Evolutionary conservation across 2,888 invertebrate genomes (phyloP).

Genomic region (Amaurobius ferox): DNA sequence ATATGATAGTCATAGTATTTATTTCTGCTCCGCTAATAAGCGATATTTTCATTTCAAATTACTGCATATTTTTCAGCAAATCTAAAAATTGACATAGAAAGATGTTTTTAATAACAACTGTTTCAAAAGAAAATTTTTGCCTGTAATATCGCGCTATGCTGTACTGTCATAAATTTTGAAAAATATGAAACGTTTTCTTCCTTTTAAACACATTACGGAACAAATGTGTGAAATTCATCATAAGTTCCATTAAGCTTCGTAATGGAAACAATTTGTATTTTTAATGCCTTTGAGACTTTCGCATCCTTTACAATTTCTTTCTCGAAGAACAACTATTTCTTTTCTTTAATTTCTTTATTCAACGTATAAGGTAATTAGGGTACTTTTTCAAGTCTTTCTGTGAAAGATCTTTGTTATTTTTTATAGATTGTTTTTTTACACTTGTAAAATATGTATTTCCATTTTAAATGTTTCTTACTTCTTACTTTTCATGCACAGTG

Average conservation of each 20-base stretch:
- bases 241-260: constrained; percentile 53
- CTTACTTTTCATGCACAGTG: no score
- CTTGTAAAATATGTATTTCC: no score
- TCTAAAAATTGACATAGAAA: no score
- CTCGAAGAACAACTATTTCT: constrained; percentile 53
- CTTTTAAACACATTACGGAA: constrained; percentile 37
- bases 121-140: not conserved
- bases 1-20: no score
- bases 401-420: constrained; percentile 16
- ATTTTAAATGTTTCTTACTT: no score
- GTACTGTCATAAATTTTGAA: not conserved
- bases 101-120: not conserved
- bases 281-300: constrained; percentile 25
- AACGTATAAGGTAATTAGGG: constrained; percentile 57
- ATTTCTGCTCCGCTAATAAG: no score
- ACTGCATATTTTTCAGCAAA: no score
- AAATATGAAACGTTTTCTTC: not conserved
- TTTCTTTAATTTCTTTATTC: constrained; percentile 62
- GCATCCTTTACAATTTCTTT: constrained; percentile 49
- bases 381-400: constrained; percentile 40
- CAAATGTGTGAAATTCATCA: constrained; percentile 37
- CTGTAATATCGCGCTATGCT: no score
- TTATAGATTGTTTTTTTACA: no score
- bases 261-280: constrained; percentile 65
- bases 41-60: no score